Evolutionary conservation across 2,797 vertebrate genomes (phyloP), one percentile per base, ranked within the genome.

Genomic region (Pygocentrus nattereri): DNA sequence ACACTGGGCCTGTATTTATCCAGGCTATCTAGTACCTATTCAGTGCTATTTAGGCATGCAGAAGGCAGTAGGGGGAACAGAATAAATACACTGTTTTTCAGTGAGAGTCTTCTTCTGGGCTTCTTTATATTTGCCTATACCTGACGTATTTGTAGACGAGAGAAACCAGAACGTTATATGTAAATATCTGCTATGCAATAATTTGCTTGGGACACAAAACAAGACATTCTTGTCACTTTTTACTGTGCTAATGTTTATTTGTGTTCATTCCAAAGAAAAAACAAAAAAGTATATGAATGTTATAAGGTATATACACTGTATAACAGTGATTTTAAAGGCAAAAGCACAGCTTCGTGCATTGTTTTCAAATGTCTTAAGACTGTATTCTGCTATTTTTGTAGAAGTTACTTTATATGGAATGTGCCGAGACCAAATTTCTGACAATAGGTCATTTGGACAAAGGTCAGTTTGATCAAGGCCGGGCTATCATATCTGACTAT

Each of bases 401-500:
- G 52, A 58, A 56, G 47, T 64, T 76, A 76, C 61, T 50, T 27
- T 69, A 38, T 72, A 49, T 58, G 65, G 78, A 76, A 84, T 84
- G 73, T n/a, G 56, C 58, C 71, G 50, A 76, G 67, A 80, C 75
- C 49, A 44, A 52, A 38, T 71, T 31, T 5, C 62, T 34, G 25
- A 59, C 69, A 81, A 19, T 47, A 58, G 65, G 65, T 85, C 54
- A 81, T 71, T 71, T 75, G 65, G 70, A 65, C 30, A 64, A 59
- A 73, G 67, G 75, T 72, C 65, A 61, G 74, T 79, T 44, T 68
- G 71, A 82, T 80, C 41, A 31, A 79, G 67, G 64, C 59, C 62
- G 30, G 52, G 50, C 50, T 70, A 81, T 72, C 76, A 69, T 74
- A 38, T 62, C 56, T 64, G 47, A 64, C 21, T 21, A 54, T 30